These are phyloP conservation scores for Campylomormyrus tamandua DNA, from an alignment of 2,113 vertebrate genomes.

Conservation along the genomic window DNA sequence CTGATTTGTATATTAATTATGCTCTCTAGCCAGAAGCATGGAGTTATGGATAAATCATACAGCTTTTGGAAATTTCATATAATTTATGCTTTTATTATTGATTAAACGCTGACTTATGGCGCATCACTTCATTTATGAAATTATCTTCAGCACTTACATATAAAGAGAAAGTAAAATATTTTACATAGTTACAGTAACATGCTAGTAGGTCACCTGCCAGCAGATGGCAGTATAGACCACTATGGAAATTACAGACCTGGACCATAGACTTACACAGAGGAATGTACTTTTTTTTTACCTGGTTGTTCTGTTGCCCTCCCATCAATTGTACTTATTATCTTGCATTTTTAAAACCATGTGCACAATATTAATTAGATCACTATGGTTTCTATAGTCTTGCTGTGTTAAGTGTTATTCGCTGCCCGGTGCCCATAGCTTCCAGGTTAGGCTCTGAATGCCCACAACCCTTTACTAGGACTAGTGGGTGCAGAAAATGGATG, in stretches of 20 bases:
- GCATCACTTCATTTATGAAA: neutral
- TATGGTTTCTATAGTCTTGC: neutral
- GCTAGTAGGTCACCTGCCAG: neutral
- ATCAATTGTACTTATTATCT: neutral
- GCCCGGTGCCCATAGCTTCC: neutral
- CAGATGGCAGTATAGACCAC: neutral
- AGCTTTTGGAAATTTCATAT: neutral
- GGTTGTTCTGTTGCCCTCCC: neutral
- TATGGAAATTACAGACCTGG: neutral
- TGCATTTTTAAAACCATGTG: neutral
- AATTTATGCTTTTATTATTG: neutral
- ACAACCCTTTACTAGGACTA: neutral
- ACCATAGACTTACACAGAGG: neutral
- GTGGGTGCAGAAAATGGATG: neutral
- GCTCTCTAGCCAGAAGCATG: neutral
- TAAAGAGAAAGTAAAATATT: neutral
- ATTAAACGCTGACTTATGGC: neutral
- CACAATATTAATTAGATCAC: neutral
- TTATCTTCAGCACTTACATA: neutral
- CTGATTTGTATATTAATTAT: neutral
- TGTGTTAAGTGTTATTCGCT: neutral
- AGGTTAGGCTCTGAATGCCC: neutral
- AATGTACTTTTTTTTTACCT: neutral
- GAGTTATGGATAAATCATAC: neutral
- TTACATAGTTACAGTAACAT: neutral